These are phyloP conservation scores for Spodoptera frugiperda DNA, from an alignment of 1,140 invertebrate species.

Conservation along the genomic window DNA sequence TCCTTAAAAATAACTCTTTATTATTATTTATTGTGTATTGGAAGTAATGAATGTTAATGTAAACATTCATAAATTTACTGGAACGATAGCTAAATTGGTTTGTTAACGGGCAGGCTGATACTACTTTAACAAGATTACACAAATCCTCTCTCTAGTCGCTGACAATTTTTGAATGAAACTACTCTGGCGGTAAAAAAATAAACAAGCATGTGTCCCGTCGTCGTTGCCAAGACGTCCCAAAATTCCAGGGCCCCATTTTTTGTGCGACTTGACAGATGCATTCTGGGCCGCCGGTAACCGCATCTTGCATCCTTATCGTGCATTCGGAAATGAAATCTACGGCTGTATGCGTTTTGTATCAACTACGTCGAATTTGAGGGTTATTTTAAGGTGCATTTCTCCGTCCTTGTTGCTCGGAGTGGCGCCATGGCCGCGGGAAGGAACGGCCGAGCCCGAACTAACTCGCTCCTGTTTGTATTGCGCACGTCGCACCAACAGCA, in stretches of 20 bases:
- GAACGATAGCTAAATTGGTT: conserved; percentile 65
- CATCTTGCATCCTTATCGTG: conserved; percentile 82
- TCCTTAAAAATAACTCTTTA: not conserved
- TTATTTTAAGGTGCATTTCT: conserved; percentile 78
- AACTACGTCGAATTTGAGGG: conserved; percentile 77
- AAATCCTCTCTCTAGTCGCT: conserved; percentile 75
- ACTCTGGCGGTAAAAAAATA: conserved; percentile 75
- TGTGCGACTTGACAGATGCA: conserved; percentile 84
- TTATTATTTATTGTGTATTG: not conserved
- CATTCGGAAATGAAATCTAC: conserved; percentile 75
- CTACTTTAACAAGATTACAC: conserved; percentile 84
- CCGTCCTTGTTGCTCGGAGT: conserved; percentile 72
- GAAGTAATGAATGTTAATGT: conserved; percentile 63
- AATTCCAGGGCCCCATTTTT: conserved; percentile 83
- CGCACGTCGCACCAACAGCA: conserved; percentile 59
- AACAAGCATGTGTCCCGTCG: conserved; percentile 76
- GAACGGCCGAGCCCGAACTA: conserved; percentile 57
- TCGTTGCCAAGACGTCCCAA: conserved; percentile 75
- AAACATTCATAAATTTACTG: conserved; percentile 51
- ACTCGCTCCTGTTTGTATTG: conserved; percentile 78
- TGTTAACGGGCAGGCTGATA: conserved; percentile 67
- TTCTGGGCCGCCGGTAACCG: conserved; percentile 81
- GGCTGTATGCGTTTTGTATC: conserved; percentile 60
- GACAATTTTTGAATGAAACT: conserved; percentile 85
- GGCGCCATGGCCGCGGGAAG: conserved; percentile 75